Evolutionary conservation across 2,113 vertebrate species (phyloP).

Genomic region (Macquaria australasica): DNA sequence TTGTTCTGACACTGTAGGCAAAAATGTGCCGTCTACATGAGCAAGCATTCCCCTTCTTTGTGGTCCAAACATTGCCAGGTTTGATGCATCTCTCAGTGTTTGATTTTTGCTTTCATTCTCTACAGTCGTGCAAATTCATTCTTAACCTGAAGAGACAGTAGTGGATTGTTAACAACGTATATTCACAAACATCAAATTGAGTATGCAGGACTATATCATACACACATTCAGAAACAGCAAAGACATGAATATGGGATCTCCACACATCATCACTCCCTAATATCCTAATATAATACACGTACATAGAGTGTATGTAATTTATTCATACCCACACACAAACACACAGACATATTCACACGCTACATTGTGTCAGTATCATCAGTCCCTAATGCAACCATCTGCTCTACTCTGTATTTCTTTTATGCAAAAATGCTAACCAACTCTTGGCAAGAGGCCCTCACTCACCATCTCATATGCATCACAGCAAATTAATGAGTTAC

Average conservation of each 20-base stretch:
- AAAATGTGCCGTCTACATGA: constrained; percentile 25
- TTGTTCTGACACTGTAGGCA: constrained; percentile 35
- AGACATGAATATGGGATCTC: constrained; percentile 19
- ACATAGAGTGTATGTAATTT: constrained; percentile 49
- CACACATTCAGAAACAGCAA: constrained; percentile 14
- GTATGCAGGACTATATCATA: background rate
- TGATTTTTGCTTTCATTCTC: constrained; percentile 26
- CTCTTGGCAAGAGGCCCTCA: constrained; percentile 76
- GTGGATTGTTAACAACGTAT: background rate
- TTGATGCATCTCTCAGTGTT: background rate
- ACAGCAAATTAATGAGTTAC: constrained; percentile 85
- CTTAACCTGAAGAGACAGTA: background rate
- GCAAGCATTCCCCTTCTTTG: background rate
- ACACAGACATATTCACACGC: constrained; percentile 53
- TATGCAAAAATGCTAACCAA: constrained; percentile 80
- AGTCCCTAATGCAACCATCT: constrained; percentile 82
- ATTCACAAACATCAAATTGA: constrained; percentile 6
- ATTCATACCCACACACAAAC: constrained; percentile 57
- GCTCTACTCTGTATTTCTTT: constrained; percentile 78
- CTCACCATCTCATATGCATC: constrained; percentile 79
- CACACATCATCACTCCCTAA: constrained; percentile 25
- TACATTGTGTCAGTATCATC: constrained; percentile 77
- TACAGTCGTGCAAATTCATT: background rate
- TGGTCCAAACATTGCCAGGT: constrained; percentile 14
- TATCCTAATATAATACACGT: constrained; percentile 50